These are phyloP conservation scores for Chunga burmeisteri DNA, from an alignment of 2,113 vertebrate genomes.

Conservation along the genomic window DNA sequence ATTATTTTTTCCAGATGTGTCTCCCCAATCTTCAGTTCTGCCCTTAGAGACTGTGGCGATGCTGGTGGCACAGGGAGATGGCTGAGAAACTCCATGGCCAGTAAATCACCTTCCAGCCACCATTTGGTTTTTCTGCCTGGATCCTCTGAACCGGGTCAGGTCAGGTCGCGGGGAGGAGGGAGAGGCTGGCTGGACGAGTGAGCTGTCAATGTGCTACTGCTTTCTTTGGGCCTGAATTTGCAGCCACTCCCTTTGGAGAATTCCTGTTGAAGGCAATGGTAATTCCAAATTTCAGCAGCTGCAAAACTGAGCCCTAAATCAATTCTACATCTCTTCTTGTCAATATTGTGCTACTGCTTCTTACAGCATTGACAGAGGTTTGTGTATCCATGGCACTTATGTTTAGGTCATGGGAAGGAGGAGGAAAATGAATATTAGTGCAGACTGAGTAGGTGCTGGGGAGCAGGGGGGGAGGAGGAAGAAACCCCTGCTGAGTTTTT, in stretches of 20 bases:
- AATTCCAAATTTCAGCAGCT: conserved; percentile 18
- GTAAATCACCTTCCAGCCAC: not conserved
- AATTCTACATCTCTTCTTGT: not conserved
- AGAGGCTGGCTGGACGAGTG: not conserved
- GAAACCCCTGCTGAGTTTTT: not conserved
- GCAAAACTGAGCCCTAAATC: not conserved
- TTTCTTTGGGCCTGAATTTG: conserved; percentile 47
- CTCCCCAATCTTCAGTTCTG: not conserved
- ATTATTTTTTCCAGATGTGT: not conserved
- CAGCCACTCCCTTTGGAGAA: conserved; percentile 26
- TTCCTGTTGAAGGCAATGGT: not conserved
- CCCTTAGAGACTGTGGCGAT: not conserved
- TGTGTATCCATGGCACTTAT: not conserved
- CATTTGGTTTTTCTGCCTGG: not conserved
- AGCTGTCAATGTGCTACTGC: not conserved
- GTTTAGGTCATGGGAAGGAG: not conserved
- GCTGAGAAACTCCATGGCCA: not conserved
- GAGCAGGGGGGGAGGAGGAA: not conserved
- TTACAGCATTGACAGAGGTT: not conserved
- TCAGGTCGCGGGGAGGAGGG: not conserved
- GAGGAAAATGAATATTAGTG: not conserved
- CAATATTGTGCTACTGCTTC: conserved; percentile 1
- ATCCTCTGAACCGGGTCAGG: not conserved
- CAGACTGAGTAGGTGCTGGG: not conserved
- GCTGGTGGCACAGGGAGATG: not conserved